These are phyloP conservation scores for Sebastes matsubarae DNA, from an alignment of 2,797 vertebrate species.

Conservation along the genomic window DNA sequence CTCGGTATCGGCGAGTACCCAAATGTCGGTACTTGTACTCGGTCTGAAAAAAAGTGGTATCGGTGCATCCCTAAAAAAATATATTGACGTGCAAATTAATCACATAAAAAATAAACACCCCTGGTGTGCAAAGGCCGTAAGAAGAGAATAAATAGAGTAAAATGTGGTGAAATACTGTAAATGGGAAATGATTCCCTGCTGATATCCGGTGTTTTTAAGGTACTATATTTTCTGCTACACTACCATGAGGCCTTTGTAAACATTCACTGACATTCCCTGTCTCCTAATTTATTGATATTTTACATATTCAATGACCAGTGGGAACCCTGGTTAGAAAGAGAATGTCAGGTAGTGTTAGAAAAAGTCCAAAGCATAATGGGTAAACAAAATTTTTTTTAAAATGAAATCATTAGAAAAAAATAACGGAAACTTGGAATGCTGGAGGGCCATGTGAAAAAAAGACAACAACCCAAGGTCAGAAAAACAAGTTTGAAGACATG, in stretches of 20 bases:
- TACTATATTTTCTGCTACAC: background rate
- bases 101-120: background rate
- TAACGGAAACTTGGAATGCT: conserved; percentile 66
- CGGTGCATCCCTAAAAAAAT: background rate
- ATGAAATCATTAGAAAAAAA: conserved; percentile 33
- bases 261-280: conserved; percentile 22
- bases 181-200: background rate
- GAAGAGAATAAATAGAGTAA: background rate
- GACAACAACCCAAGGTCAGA: conserved; percentile 47
- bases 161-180: background rate
- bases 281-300: background rate
- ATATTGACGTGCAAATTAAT: background rate
- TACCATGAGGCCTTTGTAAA: background rate
- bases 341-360: conserved; percentile 75
- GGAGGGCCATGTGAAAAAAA: conserved; percentile 66
- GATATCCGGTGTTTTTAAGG: background rate
- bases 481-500: conserved; percentile 82
- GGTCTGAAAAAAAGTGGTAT: no score
- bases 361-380: conserved; percentile 66
- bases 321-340: conserved; percentile 79
- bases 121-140: background rate
- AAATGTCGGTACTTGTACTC: no score
- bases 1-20: no score
- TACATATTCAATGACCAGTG: conserved; percentile 49
- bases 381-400: conserved; percentile 28